Evolutionary conservation across 2,113 vertebrate species (phyloP), one percentile per base, ranked within the genome.

Genomic region (Murina feae): DNA sequence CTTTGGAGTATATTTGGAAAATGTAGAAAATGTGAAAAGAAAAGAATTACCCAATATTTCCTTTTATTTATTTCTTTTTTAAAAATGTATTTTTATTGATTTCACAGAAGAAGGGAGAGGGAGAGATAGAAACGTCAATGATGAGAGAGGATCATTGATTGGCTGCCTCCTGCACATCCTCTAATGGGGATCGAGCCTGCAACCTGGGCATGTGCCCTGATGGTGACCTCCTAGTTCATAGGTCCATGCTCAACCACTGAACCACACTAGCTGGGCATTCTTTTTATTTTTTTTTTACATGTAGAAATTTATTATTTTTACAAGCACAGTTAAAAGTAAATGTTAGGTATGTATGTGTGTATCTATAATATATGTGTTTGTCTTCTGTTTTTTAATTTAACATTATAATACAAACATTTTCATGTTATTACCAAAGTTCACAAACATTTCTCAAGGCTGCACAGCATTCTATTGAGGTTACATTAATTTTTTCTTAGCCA

Each of bases 361-460:
- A 4, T 84, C 14, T 93, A 28, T 68, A 32, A 72, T 79, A 35
- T 42, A 60, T 60, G n/a, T 49, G 7, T 68, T 85, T 87, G 35
- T 87, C 25, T 87, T 93, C 17, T 91, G n/a, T 5, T 79, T 86
- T 95, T 76, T 5, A 95, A 75, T 44, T 74, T 82, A 95, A 49
- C 89, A 81, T 89, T 83, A 42, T 65, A 63, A 35, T 49, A 68
- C 63, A 87, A 96, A 11, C 13, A 91, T 75, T 78, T 89, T 92
- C 1, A 82, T 93, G 37, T 93, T 78, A 79, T 83, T 88, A 94
- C 3, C 20, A 60, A 16, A 66, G 35, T 81, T 89, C 20, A 53
- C 49, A 89, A 58, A 51, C 88, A 90, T 89, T 92, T 82, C 25
- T 69, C 16, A 79, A 78, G 21, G 21, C 28, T 92, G 4, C 49